phyloP scores from a whole-genome alignment of 2,797 vertebrate species.

The Champsocephalus gunnari region DNA sequence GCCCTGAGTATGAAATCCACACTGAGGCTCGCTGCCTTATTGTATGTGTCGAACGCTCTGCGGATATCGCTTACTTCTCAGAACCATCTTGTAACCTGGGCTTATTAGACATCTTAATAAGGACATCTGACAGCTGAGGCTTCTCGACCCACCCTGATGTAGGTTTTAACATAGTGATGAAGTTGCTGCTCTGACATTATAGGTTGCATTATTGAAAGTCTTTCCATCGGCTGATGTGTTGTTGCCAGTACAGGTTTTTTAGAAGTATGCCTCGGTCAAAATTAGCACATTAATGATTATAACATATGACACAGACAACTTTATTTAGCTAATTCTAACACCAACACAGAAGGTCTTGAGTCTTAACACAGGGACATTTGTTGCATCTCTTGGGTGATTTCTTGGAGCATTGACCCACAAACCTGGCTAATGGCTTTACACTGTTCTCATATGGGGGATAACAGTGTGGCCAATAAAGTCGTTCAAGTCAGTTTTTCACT shows the following conservation, averaged over 20 bases:
- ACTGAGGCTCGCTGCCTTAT: slow-evolving; percentile 67
- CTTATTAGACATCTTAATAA: slow-evolving; percentile 82
- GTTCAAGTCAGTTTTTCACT: slow-evolving; percentile 50
- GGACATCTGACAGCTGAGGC: slow-evolving; percentile 80
- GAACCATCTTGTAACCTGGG: slow-evolving; percentile 78
- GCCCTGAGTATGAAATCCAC: slow-evolving; percentile 81
- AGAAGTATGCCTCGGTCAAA: neutral
- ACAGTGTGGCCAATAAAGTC: slow-evolving; percentile 33
- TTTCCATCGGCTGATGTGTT: slow-evolving; percentile 46
- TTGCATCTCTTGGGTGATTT: slow-evolving; percentile 6
- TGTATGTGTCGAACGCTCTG: slow-evolving; percentile 71
- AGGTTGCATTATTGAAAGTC: slow-evolving; percentile 47
- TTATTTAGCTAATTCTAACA: neutral
- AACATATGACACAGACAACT: neutral
- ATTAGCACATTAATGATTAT: neutral
- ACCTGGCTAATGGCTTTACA: neutral
- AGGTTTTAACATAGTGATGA: slow-evolving; percentile 69
- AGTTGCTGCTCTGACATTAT: slow-evolving; percentile 36
- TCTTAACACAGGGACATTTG: slow-evolving; percentile 1
- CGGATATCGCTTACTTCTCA: slow-evolving; percentile 80
- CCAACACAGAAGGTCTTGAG: neutral
- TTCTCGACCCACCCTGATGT: slow-evolving; percentile 53
- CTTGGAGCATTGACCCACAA: neutral
- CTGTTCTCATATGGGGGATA: neutral
- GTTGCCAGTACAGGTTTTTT: neutral